These are phyloP conservation scores for Ennomos fuscantarius DNA, from an alignment of 2,888 invertebrate species.

Conservation along the genomic window DNA sequence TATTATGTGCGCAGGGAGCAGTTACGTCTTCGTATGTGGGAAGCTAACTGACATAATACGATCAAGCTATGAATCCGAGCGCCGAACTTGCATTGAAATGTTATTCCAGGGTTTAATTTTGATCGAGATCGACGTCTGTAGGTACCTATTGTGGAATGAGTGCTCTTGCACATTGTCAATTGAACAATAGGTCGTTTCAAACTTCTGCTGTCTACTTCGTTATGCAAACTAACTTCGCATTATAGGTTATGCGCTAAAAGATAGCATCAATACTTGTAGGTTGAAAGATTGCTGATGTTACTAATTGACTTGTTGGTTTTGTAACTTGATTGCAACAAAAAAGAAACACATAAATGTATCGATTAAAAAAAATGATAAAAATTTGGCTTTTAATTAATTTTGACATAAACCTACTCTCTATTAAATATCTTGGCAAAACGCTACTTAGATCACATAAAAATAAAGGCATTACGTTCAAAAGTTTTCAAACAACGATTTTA, in stretches of 20 bases:
- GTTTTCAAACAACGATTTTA: too few species aligned
- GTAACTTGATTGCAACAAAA: too few species aligned
- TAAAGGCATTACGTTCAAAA: too few species aligned
- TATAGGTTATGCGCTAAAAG: constrained; percentile 14
- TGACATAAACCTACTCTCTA: too few species aligned
- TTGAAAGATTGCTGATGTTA: too few species aligned
- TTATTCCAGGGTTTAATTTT: constrained; percentile 63
- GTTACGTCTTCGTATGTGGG: constrained; percentile 60
- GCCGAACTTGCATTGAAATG: constrained; percentile 65
- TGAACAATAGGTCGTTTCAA: constrained; percentile 44
- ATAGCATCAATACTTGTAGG: too few species aligned
- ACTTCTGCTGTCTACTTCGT: constrained; percentile 34
- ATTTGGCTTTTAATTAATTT: too few species aligned
- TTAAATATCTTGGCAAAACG: too few species aligned
- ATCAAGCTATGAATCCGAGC: constrained; percentile 59
- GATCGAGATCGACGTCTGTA: constrained; percentile 56
- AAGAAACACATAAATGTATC: too few species aligned
- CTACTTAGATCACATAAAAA: too few species aligned
- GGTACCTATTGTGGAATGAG: constrained; percentile 51
- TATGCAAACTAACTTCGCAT: constrained; percentile 17
- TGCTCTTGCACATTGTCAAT: constrained; percentile 56
- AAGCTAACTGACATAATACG: constrained; percentile 58
- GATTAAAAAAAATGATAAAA: too few species aligned
- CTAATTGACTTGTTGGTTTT: too few species aligned
- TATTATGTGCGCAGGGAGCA: constrained; percentile 60